Evolutionary conservation across 2,113 vertebrate genomes (phyloP), one percentile per base, ranked within the genome.

Genomic region (Prionailurus bengalensis): DNA sequence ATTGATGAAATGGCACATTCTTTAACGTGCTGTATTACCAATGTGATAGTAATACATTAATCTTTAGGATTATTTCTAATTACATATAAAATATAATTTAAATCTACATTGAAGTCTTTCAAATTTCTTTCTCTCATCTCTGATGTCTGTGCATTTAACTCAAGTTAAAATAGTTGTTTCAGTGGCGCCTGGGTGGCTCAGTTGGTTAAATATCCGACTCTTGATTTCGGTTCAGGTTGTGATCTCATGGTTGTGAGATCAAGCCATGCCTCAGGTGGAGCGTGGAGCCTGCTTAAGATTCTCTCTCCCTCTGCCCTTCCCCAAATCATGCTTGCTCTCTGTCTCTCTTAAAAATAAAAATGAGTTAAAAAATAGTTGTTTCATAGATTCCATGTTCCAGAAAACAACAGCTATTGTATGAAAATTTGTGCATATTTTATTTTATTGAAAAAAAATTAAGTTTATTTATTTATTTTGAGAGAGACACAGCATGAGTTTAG

Each of bases 1-100:
- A 83, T 4, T 45, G 39, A 88, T 80, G 8, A 74, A 39, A 10
- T 73, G 63, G 9, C 29, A 51, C 16, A 42, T 51, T 55, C 45
- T 17, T 90, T 55, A 93, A 55, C 42, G 29, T 66, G 9, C 15
- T 92, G 14, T 10, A 79, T 73, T 66, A 82, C 5, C 17, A 83
- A n/a, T 83, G 19, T 80, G 21, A 79, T 55, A 14, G 0, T 11
- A 61, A 58, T n/a, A 33, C 53, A 36, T 85, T 55, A 45, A 80
- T 33, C 45, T 79, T 0, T 6, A 88, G 27, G 5, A 25, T 83
- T 66, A 78, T 70, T 78, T 96, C 2, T 92, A 33, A 45, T 96
- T 82, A 79, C 5, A 53, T 86, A 29, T n/a, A 63, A n/a, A 92
- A 74, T 87, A 74, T 36, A 96, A 21, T 48, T 92, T 63, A 89